phyloP scores from a whole-genome alignment of 2,797 vertebrate species.

The Betta splendens region DNA sequence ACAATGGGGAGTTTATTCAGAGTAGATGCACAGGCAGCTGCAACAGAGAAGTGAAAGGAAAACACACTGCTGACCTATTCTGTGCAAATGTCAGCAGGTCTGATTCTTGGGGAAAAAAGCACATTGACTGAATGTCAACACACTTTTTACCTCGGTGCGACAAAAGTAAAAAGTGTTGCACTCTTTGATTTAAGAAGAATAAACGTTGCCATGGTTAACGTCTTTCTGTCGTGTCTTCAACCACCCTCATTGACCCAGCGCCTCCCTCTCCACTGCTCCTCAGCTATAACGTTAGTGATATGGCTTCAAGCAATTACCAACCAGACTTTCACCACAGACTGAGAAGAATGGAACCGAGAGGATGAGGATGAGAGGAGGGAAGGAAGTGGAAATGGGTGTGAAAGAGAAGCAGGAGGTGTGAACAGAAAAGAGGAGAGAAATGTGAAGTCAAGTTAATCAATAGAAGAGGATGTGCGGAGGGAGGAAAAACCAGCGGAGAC shows the following conservation, averaged over 20 bases:
- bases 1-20: conserved; percentile 31
- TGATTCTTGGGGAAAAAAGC: conserved; percentile 17
- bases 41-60: conserved; percentile 6
- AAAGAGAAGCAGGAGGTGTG: conserved; percentile 2
- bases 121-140: conserved; percentile 43
- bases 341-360: not conserved
- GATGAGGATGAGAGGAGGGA: not conserved
- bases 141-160: conserved; percentile 15
- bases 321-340: conserved; percentile 18
- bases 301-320: conserved; percentile 38
- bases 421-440: conserved; percentile 1
- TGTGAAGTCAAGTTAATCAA: conserved; percentile 33
- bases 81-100: conserved; percentile 42
- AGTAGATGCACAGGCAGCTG: conserved; percentile 9
- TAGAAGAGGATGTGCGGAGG: conserved; percentile 19
- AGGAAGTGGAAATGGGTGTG: not conserved
- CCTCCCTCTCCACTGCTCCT: conserved; percentile 13
- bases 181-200: conserved; percentile 12
- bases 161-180: conserved; percentile 15
- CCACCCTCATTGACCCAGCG: conserved; percentile 20
- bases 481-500: conserved; percentile 11
- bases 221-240: conserved; percentile 30
- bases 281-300: conserved; percentile 25
- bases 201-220: conserved; percentile 48
- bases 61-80: conserved; percentile 27